These are phyloP conservation scores for Glyphotaelius pellucidus DNA, from an alignment of 2,888 invertebrate genomes.

Conservation along the genomic window DNA sequence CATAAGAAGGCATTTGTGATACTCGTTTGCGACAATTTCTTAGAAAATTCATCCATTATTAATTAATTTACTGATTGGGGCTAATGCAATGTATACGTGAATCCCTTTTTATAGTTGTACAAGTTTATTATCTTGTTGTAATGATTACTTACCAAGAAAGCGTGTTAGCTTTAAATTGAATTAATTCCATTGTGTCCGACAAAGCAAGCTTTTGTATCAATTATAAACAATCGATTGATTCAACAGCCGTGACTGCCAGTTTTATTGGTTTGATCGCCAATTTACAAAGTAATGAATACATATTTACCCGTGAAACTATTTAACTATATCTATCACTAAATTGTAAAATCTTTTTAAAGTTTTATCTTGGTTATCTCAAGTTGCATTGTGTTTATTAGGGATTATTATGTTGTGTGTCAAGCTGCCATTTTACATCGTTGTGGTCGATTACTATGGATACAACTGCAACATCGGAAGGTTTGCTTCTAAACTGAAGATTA, in stretches of 20 bases:
- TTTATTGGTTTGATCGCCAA: background rate
- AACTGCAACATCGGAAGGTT: background rate
- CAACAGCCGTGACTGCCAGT: slow-evolving; percentile 2
- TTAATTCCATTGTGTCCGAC: background rate
- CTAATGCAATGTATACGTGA: background rate
- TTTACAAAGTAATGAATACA: background rate
- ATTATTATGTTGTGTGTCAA: slow-evolving; percentile 19
- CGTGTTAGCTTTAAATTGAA: background rate
- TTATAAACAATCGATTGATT: background rate
- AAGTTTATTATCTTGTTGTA: background rate
- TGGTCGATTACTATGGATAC: background rate
- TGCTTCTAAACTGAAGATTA: background rate
- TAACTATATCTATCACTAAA: background rate
- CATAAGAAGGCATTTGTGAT: background rate
- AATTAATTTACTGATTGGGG: background rate
- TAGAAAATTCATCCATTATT: background rate
- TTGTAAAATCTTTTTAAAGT: background rate
- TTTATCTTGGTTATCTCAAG: slow-evolving; percentile 3
- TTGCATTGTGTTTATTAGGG: slow-evolving; percentile 28
- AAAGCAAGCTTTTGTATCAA: background rate
- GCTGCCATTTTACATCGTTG: slow-evolving; percentile 38
- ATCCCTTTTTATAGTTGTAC: background rate
- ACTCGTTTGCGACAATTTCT: background rate
- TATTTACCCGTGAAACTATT: background rate
- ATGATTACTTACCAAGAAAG: background rate